phyloP scores from a whole-genome alignment of 2,113 vertebrate species.

The Callithrix jacchus region DNA sequence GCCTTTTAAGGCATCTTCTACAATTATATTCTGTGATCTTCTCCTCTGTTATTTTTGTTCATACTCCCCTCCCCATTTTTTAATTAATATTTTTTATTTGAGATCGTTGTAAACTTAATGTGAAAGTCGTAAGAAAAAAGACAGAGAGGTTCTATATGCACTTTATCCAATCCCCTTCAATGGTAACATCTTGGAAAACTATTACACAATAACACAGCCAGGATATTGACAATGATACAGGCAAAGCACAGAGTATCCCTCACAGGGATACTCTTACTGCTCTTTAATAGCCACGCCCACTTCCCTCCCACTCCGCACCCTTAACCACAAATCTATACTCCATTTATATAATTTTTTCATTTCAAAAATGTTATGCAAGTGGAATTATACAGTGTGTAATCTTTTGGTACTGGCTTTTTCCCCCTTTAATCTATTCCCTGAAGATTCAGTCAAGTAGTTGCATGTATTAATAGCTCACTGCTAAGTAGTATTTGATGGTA shows the following conservation, averaged over 20 bases:
- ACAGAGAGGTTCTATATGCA: neutral
- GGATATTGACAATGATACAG: neutral
- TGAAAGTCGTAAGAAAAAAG: neutral
- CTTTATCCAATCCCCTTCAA: neutral
- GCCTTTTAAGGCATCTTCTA: neutral
- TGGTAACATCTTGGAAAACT: neutral
- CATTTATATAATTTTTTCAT: neutral
- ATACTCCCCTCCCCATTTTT: neutral
- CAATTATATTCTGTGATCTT: neutral
- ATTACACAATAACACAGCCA: neutral
- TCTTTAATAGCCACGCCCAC: neutral
- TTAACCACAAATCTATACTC: neutral
- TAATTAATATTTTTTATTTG: neutral
- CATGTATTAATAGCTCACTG: neutral
- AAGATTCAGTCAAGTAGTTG: neutral
- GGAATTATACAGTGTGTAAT: neutral
- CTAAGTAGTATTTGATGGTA: neutral
- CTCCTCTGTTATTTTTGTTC: neutral
- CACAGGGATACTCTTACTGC: neutral
- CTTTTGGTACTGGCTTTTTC: neutral
- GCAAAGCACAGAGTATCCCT: neutral
- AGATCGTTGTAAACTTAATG: neutral
- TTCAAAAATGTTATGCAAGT: neutral
- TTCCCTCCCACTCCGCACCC: neutral
- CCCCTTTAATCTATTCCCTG: neutral